Evolutionary conservation across 2,113 vertebrate genomes (phyloP), one percentile per base, ranked within the genome.

Genomic region (Cranoglanis bouderius): DNA sequence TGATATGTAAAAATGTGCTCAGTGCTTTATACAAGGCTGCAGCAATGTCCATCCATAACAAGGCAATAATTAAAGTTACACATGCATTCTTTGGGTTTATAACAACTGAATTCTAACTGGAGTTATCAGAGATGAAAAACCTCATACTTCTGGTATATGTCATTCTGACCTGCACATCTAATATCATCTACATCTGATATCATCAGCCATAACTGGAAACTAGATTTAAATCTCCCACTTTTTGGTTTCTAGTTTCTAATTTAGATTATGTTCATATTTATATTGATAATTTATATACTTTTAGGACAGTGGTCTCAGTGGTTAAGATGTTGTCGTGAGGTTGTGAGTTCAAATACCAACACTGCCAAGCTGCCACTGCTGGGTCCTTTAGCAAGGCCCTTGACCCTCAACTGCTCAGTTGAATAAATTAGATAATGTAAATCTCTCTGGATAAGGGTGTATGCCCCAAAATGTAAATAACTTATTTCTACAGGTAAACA

Each of bases 21-120:
- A 89, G 13, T 24, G 88, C 26, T 72, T 70, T 80, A 46, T 21
- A 35, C 85, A 55, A 59, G 49, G 18, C 84, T 38, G 32, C 55
- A 51, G 32, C 29, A 84, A 81, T 81, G 16, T 35, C 16, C 16
- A 35, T 53, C 2, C 16, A 14, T 14, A 55, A 32, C 6, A 53
- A 81, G 0, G 19, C 72, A 16, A n/a, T 16, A 26, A 46, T 74
- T 2, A 43, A 43, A 13, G 9, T 29, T 26, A 26, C 13, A 74
- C 70, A 74, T 18, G 19, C 35, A 24, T 72, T 35, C 16, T 38
- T 72, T 19, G 9, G 8, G 19, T 38, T 38, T 21, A 14, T 6
- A 35, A 29, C 24, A 63, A 29, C 61, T 63, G 10, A 40, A 38
- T 72, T 40, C 70, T 9, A 40, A 46, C 4, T 46, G 40, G 2